Percentiles rank a stretch among this genome's conserved stretches.
Conservation (phyloP, 1,140 invertebrate genomes). For the Elysia chlorotica region DNA sequence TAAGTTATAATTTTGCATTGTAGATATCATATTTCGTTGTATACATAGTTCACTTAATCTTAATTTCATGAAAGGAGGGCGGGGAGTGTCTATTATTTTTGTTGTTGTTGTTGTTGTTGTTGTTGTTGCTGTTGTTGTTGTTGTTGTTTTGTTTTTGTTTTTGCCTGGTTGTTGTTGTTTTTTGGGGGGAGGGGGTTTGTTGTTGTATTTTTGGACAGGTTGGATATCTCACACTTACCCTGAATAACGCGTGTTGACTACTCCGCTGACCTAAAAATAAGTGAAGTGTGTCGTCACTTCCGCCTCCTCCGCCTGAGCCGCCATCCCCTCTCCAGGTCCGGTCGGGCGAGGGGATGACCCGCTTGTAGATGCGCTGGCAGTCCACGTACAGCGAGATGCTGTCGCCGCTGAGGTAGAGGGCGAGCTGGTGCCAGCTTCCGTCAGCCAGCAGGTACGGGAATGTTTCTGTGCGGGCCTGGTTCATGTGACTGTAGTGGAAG, state of each 20-base stretch:
- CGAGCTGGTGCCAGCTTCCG: constrained; percentile 83
- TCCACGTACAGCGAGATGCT: constrained; percentile 83
- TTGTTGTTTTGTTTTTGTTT: neutral
- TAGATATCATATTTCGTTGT: too few species aligned
- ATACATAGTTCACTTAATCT: too few species aligned
- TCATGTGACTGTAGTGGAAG: constrained; percentile 65
- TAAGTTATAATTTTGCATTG: too few species aligned
- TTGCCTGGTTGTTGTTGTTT: neutral
- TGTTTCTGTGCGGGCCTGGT: constrained; percentile 75
- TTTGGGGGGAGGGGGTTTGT: neutral
- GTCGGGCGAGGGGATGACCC: constrained; percentile 65
- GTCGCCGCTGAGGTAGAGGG: constrained; percentile 79
- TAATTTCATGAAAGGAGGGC: too few species aligned
- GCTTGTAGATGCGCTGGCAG: constrained; percentile 82
- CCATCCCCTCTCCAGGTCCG: neutral
- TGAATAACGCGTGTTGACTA: constrained; percentile 82
- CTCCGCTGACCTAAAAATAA: constrained; percentile 88
- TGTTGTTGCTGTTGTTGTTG: neutral
- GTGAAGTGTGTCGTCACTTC: constrained; percentile 62
- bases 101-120: neutral
- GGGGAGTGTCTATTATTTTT: too few species aligned
- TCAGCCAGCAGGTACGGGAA: constrained; percentile 86
- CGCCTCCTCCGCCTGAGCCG: constrained; percentile 62
- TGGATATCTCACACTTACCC: constrained; percentile 68
- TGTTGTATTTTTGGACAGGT: neutral